Evolutionary conservation across 2,797 vertebrate species (phyloP).

Genomic region (Phylloscopus collybita): DNA sequence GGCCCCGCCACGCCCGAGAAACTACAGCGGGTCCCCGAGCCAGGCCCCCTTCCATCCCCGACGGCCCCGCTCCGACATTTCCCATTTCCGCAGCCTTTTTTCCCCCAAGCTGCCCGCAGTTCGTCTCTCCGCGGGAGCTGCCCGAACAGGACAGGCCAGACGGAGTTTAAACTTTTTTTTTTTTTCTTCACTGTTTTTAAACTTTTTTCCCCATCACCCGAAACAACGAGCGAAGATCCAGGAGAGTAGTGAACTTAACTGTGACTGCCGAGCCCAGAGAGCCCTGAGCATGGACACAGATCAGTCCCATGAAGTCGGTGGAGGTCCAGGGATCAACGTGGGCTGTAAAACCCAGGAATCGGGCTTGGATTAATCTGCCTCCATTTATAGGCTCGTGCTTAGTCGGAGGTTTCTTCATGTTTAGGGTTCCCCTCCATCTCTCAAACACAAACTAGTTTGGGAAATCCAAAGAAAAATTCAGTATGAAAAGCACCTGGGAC

Average conservation of each 20-base stretch:
- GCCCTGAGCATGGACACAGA: neutral
- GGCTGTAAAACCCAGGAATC: neutral
- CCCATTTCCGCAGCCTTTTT: neutral
- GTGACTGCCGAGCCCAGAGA: neutral
- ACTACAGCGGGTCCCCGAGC: neutral
- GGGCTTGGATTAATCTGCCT: neutral
- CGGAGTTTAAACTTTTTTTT: neutral
- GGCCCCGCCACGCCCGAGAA: neutral
- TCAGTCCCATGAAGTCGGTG: accelerated
- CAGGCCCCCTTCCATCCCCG: neutral
- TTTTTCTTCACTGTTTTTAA: neutral
- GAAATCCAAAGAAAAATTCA: neutral
- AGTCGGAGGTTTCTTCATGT: neutral
- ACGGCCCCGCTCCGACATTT: neutral
- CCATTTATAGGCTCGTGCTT: accelerated
- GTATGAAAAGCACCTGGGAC: neutral
- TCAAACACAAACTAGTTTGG: neutral
- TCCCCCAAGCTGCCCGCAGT: accelerated
- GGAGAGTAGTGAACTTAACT: accelerated
- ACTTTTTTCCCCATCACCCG: neutral
- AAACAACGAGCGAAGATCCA: neutral
- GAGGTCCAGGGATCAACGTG: neutral
- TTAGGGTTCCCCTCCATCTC: neutral
- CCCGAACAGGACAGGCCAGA: neutral
- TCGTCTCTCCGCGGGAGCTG: neutral